These are phyloP conservation scores for Sander vitreus DNA, from an alignment of 2,113 vertebrate species.

Conservation along the genomic window DNA sequence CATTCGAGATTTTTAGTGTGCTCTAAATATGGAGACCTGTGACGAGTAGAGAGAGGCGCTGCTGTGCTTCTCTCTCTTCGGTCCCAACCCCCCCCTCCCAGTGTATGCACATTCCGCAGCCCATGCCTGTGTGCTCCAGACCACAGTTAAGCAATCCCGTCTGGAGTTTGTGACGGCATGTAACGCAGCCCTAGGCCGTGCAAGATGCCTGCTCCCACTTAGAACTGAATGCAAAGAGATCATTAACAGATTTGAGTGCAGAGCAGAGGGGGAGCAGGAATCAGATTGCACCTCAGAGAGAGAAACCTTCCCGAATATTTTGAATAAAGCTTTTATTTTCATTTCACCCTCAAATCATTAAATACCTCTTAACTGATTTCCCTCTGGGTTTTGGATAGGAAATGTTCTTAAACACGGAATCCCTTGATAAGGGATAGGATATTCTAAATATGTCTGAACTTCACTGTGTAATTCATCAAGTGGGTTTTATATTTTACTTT, in stretches of 20 bases:
- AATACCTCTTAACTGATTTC: slow-evolving; percentile 53
- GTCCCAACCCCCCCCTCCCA: slow-evolving; percentile 49
- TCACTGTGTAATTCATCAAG: slow-evolving; percentile 33
- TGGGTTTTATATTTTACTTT: slow-evolving; percentile 27
- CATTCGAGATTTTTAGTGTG: slow-evolving; percentile 58
- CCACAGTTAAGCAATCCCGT: slow-evolving; percentile 84
- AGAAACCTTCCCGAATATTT: slow-evolving; percentile 38
- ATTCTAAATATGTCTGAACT: slow-evolving; percentile 38
- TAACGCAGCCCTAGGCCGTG: slow-evolving; percentile 73
- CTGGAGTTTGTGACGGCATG: slow-evolving; percentile 84
- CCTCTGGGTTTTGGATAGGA: slow-evolving; percentile 52
- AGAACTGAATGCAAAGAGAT: slow-evolving; percentile 74
- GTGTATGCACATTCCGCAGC: slow-evolving; percentile 68
- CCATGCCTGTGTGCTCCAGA: slow-evolving; percentile 73
- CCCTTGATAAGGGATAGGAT: slow-evolving; percentile 41
- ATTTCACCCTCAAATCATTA: slow-evolving; percentile 58
- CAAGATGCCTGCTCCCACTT: slow-evolving; percentile 81
- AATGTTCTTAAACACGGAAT: slow-evolving; percentile 54
- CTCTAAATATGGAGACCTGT: slow-evolving; percentile 58
- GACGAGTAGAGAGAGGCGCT: slow-evolving; percentile 46
- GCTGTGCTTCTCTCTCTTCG: slow-evolving; percentile 25
- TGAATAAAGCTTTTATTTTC: slow-evolving; percentile 51
- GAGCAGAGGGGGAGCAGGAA: slow-evolving; percentile 32
- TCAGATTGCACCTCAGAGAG: slow-evolving; percentile 37
- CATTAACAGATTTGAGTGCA: slow-evolving; percentile 79